A percentile compares a stretch with the other conserved stretches of the same genome.
phyloP scores from a whole-genome alignment of 2,888 invertebrate genomes.

The Teleogryllus oceanicus region DNA sequence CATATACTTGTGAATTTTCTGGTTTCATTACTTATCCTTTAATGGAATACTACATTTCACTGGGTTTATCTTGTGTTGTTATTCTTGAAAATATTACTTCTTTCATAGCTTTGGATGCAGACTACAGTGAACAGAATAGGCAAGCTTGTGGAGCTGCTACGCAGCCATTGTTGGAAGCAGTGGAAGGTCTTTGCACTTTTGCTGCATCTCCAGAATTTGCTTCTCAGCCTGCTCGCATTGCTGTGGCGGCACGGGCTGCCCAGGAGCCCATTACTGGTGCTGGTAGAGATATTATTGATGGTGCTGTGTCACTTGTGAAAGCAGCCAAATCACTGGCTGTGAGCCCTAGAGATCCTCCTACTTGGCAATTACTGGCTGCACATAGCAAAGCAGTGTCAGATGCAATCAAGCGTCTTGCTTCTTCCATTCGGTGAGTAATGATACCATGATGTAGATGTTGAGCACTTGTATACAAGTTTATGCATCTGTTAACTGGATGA shows the following conservation, averaged over 20 bases:
- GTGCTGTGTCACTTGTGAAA: constrained; percentile 85
- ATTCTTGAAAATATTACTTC: constrained; percentile 11
- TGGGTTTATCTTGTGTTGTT: too few relatives aligned
- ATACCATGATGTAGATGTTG: not conserved
- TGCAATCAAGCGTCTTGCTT: constrained; percentile 89
- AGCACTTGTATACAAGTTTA: too few relatives aligned
- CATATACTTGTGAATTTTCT: not conserved
- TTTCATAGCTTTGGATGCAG: constrained; percentile 61
- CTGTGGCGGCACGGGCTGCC: constrained; percentile 72
- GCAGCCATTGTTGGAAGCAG: constrained; percentile 81
- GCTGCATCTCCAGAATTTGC: constrained; percentile 93
- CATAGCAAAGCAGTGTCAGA: constrained; percentile 96
- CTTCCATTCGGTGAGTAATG: constrained; percentile 69
- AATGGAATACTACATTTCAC: not conserved
- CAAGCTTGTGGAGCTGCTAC: constrained; percentile 73
- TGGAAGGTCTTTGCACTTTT: constrained; percentile 87
- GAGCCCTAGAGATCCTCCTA: constrained; percentile 84
- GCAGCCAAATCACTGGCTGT: constrained; percentile 86
- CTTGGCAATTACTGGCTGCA: constrained; percentile 90
- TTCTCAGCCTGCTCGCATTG: constrained; percentile 87
- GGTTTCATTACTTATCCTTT: not conserved
- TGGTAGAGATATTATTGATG: constrained; percentile 73
- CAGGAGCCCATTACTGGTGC: constrained; percentile 83
- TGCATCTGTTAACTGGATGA: too few relatives aligned
- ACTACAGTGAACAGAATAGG: constrained; percentile 75